Percentiles rank a stretch among this genome's conserved stretches.
phyloP scores from a whole-genome alignment of 2,888 invertebrate species.

The Pecten maximus region DNA sequence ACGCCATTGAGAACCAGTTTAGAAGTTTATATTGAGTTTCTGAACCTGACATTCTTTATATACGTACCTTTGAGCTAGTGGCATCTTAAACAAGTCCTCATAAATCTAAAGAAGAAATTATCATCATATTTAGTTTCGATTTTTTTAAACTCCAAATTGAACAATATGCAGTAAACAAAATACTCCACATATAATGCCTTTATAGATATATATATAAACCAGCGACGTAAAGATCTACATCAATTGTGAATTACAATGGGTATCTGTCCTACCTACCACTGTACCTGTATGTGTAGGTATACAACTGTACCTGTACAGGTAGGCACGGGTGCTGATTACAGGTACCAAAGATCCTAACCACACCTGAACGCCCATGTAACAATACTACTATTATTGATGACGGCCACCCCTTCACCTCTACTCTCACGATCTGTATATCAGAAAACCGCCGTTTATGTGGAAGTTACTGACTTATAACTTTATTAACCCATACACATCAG shows the following conservation, averaged over 20 bases:
- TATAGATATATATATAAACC: neutral
- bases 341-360: neutral
- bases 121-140: neutral
- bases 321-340: slow-evolving; percentile 22
- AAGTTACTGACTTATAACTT: too few relatives aligned
- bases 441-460: too few relatives aligned
- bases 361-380: neutral
- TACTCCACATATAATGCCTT: neutral
- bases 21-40: neutral
- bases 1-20: too few relatives aligned
- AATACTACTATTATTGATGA: neutral
- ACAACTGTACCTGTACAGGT: neutral
- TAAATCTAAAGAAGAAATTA: neutral
- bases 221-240: neutral
- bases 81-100: neutral
- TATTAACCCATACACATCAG: too few relatives aligned
- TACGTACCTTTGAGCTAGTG: neutral
- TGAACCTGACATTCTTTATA: neutral
- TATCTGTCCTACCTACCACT: neutral
- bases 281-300: neutral
- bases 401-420: neutral
- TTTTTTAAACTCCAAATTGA: neutral
- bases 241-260: neutral
- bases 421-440: neutral
- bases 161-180: neutral